phyloP scores from a whole-genome alignment of 2,113 vertebrate genomes.

The Puntigrus tetrazona region DNA sequence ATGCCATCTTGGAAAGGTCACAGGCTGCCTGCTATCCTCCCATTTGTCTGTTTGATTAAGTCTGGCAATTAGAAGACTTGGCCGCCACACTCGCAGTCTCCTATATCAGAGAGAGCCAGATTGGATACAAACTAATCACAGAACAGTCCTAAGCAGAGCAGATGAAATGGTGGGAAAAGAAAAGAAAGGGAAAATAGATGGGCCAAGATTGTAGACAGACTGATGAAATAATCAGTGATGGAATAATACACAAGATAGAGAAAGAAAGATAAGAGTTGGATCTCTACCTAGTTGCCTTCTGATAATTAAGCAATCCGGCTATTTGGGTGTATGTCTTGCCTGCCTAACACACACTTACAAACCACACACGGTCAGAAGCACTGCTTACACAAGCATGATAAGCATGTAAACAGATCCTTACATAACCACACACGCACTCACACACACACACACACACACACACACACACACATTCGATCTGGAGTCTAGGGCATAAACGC shows the following conservation, averaged over 20 bases:
- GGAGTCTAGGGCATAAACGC: conserved; percentile 26
- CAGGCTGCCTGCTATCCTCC: conserved; percentile 61
- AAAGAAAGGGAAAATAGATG: conserved; percentile 59
- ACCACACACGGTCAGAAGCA: neutral
- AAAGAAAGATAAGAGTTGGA: conserved; percentile 13
- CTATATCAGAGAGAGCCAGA: conserved; percentile 61
- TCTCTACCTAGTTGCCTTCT: conserved; percentile 45
- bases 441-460: conserved; percentile 34
- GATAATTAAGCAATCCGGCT: conserved; percentile 54
- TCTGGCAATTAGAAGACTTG: conserved; percentile 72
- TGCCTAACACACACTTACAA: neutral
- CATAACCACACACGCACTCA: conserved; percentile 42
- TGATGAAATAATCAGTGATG: conserved; percentile 57
- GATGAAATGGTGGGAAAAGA: conserved; percentile 21
- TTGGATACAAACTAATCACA: conserved; percentile 73
- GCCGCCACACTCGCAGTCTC: conserved; percentile 45
- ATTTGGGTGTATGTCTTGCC: conserved; percentile 32
- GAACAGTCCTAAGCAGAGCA: conserved; percentile 33
- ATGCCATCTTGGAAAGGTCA: conserved; percentile 73
- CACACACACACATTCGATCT: conserved; percentile 25
- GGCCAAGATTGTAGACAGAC: conserved; percentile 44
- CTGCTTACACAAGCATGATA: conserved; percentile 29
- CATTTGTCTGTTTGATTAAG: conserved; percentile 76
- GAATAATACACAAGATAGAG: conserved; percentile 57
- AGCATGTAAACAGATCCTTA: conserved; percentile 43